phyloP scores from a whole-genome alignment of 2,888 invertebrate species.

The Plagodis dolabraria region DNA sequence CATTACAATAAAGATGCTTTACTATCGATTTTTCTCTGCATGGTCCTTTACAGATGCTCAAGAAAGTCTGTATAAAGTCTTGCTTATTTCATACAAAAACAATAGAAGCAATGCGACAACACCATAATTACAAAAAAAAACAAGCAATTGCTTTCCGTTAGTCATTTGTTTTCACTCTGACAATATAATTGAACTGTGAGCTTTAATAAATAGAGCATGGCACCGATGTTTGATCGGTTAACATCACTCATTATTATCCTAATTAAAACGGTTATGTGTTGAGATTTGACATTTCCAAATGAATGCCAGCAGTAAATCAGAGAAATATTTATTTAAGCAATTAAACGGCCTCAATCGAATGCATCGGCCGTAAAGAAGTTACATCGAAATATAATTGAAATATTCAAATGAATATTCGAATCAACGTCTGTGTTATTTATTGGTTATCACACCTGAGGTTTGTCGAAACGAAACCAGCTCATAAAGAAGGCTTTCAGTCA shows the following conservation, averaged over 20 bases:
- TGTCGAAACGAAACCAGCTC: constrained; percentile 10
- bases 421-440: constrained; percentile 36
- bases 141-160: too few relatives aligned
- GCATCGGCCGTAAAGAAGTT: constrained; percentile 45
- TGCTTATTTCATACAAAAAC: too few relatives aligned
- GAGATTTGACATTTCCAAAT: constrained; percentile 12
- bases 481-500: constrained; percentile 1
- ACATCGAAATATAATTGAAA: constrained; percentile 57
- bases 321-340: constrained; percentile 61
- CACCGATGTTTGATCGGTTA: too few relatives aligned
- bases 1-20: too few relatives aligned
- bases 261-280: constrained; percentile 1
- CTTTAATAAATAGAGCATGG: too few relatives aligned
- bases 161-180: too few relatives aligned
- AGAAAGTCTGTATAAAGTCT: too few relatives aligned
- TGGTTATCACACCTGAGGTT: constrained; percentile 28
- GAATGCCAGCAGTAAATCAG: constrained; percentile 49
- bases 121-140: too few relatives aligned
- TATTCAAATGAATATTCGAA: constrained; percentile 45
- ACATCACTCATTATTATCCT: background rate
- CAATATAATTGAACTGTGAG: too few relatives aligned
- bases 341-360: constrained; percentile 58
- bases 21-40: too few relatives aligned
- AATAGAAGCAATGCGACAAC: too few relatives aligned
- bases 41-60: too few relatives aligned